Conservation (phyloP, 2,888 invertebrate species). For the Mesochorus sp. region DNA sequence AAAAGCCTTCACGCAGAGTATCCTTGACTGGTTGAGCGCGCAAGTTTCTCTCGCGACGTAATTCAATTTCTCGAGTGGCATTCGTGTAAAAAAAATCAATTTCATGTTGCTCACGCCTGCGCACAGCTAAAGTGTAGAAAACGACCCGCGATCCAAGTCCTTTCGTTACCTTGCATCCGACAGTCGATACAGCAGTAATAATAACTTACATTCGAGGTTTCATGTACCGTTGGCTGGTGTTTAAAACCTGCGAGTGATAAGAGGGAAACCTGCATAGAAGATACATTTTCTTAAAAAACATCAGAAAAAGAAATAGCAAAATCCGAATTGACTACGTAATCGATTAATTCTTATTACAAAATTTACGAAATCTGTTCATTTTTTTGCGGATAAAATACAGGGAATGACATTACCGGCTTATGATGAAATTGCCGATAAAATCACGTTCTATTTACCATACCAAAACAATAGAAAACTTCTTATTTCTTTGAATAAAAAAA, state of each 20-base stretch:
- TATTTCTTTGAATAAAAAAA: neutral
- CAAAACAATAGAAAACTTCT: neutral
- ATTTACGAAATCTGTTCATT: neutral
- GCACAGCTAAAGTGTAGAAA: conserved; percentile 51
- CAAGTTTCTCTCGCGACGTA: conserved; percentile 64
- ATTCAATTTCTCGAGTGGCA: conserved; percentile 72
- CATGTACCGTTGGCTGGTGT: neutral
- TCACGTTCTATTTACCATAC: neutral
- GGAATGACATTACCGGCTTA: neutral
- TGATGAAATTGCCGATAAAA: conserved; percentile 15
- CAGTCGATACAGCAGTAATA: conserved; percentile 43
- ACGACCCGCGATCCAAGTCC: neutral
- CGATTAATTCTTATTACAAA: neutral
- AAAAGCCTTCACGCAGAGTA: neutral
- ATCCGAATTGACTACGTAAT: neutral
- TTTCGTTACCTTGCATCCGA: neutral
- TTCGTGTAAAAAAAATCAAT: conserved; percentile 72
- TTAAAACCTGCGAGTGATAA: too few species aligned
- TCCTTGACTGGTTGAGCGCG: conserved; percentile 53
- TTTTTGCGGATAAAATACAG: neutral
- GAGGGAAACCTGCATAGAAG: too few species aligned
- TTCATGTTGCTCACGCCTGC: conserved; percentile 67
- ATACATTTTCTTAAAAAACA: neutral
- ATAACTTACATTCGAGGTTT: neutral
- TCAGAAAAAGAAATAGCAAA: neutral